A percentile compares a stretch with the other conserved stretches of the same genome.
Conservation (phyloP, 2,888 invertebrate species). For the Mantis religiosa region DNA sequence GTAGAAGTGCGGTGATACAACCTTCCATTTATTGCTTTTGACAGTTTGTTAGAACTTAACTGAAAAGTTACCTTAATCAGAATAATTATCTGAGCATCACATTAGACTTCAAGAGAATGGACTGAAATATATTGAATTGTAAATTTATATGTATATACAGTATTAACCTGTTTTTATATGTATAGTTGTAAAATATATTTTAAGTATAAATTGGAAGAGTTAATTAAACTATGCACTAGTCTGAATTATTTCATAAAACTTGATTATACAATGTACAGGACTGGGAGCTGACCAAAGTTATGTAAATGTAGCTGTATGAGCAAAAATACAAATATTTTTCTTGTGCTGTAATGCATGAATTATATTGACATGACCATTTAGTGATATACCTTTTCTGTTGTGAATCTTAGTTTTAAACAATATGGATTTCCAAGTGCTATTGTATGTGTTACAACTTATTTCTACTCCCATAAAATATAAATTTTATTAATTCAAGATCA, state of each 20-base stretch:
- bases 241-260: not conserved
- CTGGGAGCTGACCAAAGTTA: not conserved
- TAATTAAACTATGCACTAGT: not conserved
- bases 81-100: not conserved
- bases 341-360: not conserved
- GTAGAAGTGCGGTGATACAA: not conserved
- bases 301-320: not conserved
- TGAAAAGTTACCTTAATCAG: not conserved
- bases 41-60: not conserved
- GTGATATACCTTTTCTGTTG: not conserved
- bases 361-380: not conserved
- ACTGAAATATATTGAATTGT: not conserved
- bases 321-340: not conserved
- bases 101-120: not conserved
- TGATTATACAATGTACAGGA: not conserved
- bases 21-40: not conserved
- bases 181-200: not conserved
- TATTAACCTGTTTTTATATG: not conserved
- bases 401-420: not conserved
- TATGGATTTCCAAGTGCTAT: not conserved
- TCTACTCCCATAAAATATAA: too few species aligned
- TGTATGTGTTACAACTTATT: too few species aligned
- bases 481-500: too few species aligned
- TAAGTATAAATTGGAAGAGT: not conserved
- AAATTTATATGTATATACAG: not conserved